Evolutionary conservation across 2,113 vertebrate species (phyloP).

Genomic region (Albula goreensis): DNA sequence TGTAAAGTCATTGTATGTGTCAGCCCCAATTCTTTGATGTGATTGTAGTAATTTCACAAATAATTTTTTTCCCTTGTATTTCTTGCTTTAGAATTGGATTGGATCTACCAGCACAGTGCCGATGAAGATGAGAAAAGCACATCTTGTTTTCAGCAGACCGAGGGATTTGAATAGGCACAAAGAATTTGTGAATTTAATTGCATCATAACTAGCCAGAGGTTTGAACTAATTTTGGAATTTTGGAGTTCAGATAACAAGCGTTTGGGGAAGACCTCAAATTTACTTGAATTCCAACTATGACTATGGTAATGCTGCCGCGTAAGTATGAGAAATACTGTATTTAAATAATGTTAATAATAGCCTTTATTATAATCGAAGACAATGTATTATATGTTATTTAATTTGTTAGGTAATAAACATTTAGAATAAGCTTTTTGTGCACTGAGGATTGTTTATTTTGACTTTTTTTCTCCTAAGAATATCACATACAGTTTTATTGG

Average conservation of each 20-base stretch:
- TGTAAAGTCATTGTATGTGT: too few species aligned
- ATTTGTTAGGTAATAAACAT: slow-evolving; percentile 71
- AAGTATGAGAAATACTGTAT: slow-evolving; percentile 68
- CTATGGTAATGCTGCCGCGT: slow-evolving; percentile 52
- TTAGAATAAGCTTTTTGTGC: slow-evolving; percentile 57
- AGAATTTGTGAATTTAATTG: slow-evolving; percentile 14
- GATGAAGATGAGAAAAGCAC: slow-evolving; percentile 21
- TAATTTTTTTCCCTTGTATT: not conserved
- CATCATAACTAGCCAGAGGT: slow-evolving; percentile 31
- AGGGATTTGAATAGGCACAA: slow-evolving; percentile 5
- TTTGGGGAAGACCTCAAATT: slow-evolving; percentile 39
- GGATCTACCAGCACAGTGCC: slow-evolving; percentile 34
- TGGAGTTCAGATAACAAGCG: slow-evolving; percentile 25
- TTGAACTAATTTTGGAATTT: slow-evolving; percentile 39
- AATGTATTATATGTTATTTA: slow-evolving; percentile 78
- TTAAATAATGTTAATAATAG: slow-evolving; percentile 75
- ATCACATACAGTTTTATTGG: not conserved
- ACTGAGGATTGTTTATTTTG: not conserved
- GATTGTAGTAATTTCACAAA: not conserved
- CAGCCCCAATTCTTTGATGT: not conserved
- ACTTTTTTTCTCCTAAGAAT: not conserved
- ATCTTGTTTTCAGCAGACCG: slow-evolving; percentile 11
- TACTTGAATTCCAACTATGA: slow-evolving; percentile 46
- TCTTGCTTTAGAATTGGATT: slow-evolving; percentile 26
- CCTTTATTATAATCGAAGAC: slow-evolving; percentile 72